phyloP scores from a whole-genome alignment of 1,140 invertebrate species.

The Caenorhabditis briggsae region DNA sequence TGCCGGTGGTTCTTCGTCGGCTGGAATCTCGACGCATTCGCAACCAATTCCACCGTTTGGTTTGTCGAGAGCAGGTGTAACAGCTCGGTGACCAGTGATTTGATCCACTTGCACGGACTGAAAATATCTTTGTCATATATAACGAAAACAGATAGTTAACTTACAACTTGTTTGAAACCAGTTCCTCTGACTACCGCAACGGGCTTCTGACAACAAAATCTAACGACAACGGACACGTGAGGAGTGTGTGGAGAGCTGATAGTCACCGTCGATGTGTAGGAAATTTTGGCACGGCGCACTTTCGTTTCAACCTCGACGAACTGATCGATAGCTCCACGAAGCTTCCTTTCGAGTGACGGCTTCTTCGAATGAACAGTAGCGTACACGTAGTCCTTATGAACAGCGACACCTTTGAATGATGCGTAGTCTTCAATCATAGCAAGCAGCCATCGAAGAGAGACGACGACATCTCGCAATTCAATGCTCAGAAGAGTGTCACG shows the following conservation, averaged over 20 bases:
- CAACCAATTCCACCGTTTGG: not conserved
- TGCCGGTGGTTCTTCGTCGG: not conserved
- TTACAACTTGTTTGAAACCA: not conserved
- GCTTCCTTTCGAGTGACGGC: not conserved
- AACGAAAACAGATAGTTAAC: not conserved
- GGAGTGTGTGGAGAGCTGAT: conserved; percentile 41
- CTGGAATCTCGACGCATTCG: conserved; percentile 19
- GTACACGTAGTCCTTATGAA: conserved; percentile 25
- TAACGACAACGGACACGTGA: conserved; percentile 2
- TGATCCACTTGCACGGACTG: conserved; percentile 39
- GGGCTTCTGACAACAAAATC: conserved; percentile 6
- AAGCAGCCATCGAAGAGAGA: not conserved
- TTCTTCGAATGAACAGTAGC: conserved; percentile 27
- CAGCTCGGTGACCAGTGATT: not conserved
- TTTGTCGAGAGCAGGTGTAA: not conserved
- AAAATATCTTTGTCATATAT: not conserved
- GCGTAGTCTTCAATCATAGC: conserved; percentile 19
- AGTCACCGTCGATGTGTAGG: conserved; percentile 5
- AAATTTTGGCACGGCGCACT: not conserved
- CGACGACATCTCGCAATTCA: conserved; percentile 30
- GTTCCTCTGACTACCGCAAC: too few species aligned
- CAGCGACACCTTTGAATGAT: conserved; percentile 21
- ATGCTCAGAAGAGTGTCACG: conserved; percentile 27
- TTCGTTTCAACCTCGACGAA: conserved; percentile 23
- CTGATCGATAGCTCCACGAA: not conserved